Evolutionary conservation across 2,113 vertebrate genomes (phyloP), one percentile per base, ranked within the genome.

Genomic region (Ammodytes marinus): DNA sequence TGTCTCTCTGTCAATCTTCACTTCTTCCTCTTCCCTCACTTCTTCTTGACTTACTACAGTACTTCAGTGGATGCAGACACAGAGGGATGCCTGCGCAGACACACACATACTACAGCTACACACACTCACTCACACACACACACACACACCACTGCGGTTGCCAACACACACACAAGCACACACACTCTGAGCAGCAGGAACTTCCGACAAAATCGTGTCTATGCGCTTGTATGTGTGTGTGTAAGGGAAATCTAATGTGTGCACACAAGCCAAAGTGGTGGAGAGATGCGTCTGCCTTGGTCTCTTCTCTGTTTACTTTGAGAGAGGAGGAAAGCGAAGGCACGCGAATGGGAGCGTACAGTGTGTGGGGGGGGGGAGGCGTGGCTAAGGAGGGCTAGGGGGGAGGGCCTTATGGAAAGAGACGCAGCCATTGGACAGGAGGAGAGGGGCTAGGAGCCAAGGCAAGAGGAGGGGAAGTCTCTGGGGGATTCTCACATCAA

Each of bases 401-500:
- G 86, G 89, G 89, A 86, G 87, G 85, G 85, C 80, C 85, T 85
- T 81, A 47, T 80, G 60, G n/a, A 79, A 66, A 49, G 66, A 17
- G 67, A 64, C 11, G 42, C 50, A 80, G 75, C 3, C 80, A 87
- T 81, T 87, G 88, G 80, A 83, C 82, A 15, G 55, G 50, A 68
- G 47, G 11, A 70, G 45, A 69, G 27, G 40, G 75, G 60, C n/a
- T 53, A 47, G 53, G 40, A 49, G 46, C 68, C 68, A 77, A 54
- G 77, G 87, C 69, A 85, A 91, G 92, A 90, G 91, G 92, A 93
- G 93, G 95, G 84, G 83, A 68, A 35, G 93, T 95, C 96, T 96
- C 95, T 88, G 94, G 97, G 96, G 96, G 94, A 96, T 96, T 96
- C 95, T 95, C 92, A 94, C 95, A 95, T 95, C 95, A 96, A 95